Evolutionary conservation across 2,888 invertebrate genomes (phyloP), one percentile per base, ranked within the genome.

Genomic region (Tupiocoris notatus): DNA sequence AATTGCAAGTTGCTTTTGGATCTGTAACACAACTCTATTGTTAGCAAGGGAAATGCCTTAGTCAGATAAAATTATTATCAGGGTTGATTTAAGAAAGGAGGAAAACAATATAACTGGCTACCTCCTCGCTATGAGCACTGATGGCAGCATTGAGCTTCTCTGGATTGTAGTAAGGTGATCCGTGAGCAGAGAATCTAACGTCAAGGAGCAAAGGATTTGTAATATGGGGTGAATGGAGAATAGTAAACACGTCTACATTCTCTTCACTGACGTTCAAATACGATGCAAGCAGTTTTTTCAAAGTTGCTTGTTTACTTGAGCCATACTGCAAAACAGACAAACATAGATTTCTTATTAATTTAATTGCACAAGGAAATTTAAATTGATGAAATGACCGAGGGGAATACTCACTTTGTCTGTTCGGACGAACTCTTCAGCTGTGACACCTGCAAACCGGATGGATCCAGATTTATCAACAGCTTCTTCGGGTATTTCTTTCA

Each of bases 391-490:
- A 25, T 1, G 39, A 24, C 17, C 17, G n/a, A 59, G 9, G 22
- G 9, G 17, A 54, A 77, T 71, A 79, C 81, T 79, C 79, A 82
- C 82, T 61, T 76, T 77, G 66, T 80, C 86, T 3, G 87, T 86
- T 73, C 88, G 86, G 63, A 98, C 90, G 83, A 98, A 96, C 78
- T 95, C 90, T 82, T 96, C 95, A 64, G 93, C 93, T 1, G 90
- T 92, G 20, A 92, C 87, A 73, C 93, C 93, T 57, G 88, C 84
- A 81, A 96, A 90, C 18, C 97, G 88, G 71, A 98, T 90, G 0
- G 97, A 97, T 0, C 97, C 98, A 0, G 96, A 96, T 83, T 92
- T 96, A 78, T 89, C 88, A 0, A 98, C 95, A 0, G 96, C 97
- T 83, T 95, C 95, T 82, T 96, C 93, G 0, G 95, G 92, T 54